Evolutionary conservation across 2,797 vertebrate genomes (phyloP), one percentile per base, ranked within the genome.

Genomic region (Chaunax sp.): DNA sequence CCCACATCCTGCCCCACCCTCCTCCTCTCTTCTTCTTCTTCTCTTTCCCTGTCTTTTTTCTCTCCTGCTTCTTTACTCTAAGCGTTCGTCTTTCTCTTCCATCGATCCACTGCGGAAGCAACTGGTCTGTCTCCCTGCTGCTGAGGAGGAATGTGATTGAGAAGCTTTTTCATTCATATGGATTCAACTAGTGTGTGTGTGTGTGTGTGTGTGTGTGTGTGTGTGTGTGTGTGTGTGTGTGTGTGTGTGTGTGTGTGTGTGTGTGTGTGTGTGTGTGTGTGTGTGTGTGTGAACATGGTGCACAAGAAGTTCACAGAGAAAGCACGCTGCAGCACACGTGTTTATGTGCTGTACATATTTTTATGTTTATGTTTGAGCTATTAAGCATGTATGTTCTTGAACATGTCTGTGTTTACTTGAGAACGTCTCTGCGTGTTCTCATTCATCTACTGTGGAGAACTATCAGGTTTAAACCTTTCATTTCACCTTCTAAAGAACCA

Each of bases 31-130:
- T 35, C 37, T 78, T 62, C 73, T 16, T 37, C 30, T 77, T 62
- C 33, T 56, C 77, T 74, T 68, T 54, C 46, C 54, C 25, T 22
- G 46, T 26, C 16, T 41, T 14, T 71, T 54, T 55, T 19, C 23
- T 35, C 64, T 23, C 25, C 23, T 26, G 55, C 44, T 46, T 26
- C 57, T 74, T 72, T 54, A 47, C 30, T 68, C 61, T 74, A 14
- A n/a, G 19, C n/a, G 37, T 75, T 73, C 26, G 6, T 72, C 62
- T 83, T 69, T 72, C 71, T 56, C 46, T 35, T 38, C 26, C 49
- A 86, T 89, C 30, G 80, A 89, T 85, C 75, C 11, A 1, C 64
- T 44, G 50, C 52, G 47, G 80, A 81, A 83, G 77, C 33, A 75
- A 71, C 82, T 56, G 61, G 58, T 78, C 58, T 72, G 62, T 62